Conservation (phyloP, 2,113 vertebrate species). For the Calypte anna region DNA sequence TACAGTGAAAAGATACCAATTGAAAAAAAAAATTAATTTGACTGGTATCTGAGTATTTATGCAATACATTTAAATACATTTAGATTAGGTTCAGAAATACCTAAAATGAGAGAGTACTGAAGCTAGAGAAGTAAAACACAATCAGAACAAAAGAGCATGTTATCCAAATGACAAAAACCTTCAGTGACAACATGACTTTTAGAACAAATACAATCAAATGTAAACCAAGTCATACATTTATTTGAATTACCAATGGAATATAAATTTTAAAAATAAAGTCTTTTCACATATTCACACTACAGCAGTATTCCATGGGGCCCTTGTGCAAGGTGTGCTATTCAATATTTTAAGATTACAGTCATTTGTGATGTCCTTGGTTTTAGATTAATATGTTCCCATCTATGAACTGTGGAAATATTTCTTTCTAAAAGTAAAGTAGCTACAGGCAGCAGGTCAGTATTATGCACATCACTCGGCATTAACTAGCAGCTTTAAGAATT, state of each 20-base stretch:
- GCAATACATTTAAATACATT: neutral
- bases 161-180: neutral
- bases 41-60: neutral
- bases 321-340: neutral
- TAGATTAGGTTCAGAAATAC: neutral
- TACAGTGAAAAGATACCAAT: neutral
- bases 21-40: neutral
- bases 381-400: neutral
- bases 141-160: neutral
- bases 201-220: neutral
- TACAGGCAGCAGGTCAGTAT: neutral
- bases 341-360: neutral
- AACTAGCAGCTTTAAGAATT: neutral
- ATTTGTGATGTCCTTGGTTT: neutral
- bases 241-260: neutral
- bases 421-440: neutral
- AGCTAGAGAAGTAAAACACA: neutral
- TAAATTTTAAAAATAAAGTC: accelerated
- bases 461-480: accelerated
- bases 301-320: neutral
- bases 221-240: neutral
- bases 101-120: neutral
- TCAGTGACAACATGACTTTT: neutral
- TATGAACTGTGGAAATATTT: neutral
- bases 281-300: neutral